Evolutionary conservation across 92 coral and sea anemone genomes (phyloP), one percentile per base, ranked within the genome.

Genomic region (Porites lobata): DNA sequence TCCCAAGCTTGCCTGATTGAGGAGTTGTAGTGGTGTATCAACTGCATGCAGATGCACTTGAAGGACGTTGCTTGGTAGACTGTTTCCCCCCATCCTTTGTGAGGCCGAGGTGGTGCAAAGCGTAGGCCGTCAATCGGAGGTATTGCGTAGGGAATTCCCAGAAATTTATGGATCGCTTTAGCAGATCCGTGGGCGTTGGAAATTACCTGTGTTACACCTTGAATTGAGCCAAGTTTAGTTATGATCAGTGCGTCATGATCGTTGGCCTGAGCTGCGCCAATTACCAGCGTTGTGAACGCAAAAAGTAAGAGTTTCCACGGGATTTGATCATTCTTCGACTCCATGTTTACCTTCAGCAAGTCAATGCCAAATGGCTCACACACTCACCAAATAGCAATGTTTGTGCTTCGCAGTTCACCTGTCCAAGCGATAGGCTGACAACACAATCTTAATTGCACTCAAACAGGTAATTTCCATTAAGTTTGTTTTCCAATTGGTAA

Each of bases 131-230:
- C 90, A 7, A 78, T 65, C 53, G 96, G 96, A 52, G 92, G 64
- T 53, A 67, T 50, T 53, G 96, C 96, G 85, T 86, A 93, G 53
- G 96, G 96, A 52, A 93, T 83, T 70, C 96, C 96, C 47, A 90
- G 91, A 69, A 90, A 93, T 86, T 90, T 86, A 72, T 93, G 76
- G 15, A 93, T 87, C 19, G 74, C 56, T 51, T 72, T 76, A n/a
- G 61, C 62, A 26, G 90, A 54, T 3, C 93, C 93, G 68, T 90
- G 85, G 66, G 93, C 86, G 78, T 72, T 75, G 10, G 87, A 86
- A 74, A 93, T 65, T 53, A 68, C 81, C 24, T 87, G 75, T 19
- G 89, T 77, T 13, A 86, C 50, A 54, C 96, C 96, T 87, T 71
- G 91, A 76, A 93, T 69, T 51, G 77, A 29, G 47, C 96, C 96